A percentile compares a stretch with the other conserved stretches of the same genome.
phyloP scores from a whole-genome alignment of 2,888 invertebrate species.

The Drosophila conformis region DNA sequence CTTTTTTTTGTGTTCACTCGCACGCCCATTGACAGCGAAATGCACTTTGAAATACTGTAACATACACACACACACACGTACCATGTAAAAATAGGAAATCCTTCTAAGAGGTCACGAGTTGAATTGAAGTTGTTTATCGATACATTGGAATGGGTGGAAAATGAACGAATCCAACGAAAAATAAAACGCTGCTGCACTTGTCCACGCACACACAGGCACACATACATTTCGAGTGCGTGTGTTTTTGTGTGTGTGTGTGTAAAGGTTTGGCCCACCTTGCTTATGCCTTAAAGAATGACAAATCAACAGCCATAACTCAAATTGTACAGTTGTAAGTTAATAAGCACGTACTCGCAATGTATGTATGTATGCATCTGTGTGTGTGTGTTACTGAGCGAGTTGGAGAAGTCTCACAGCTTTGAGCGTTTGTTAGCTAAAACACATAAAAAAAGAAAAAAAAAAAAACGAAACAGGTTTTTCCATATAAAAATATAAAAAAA shows the following conservation, averaged over 20 bases:
- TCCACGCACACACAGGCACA: slow-evolving; percentile 1
- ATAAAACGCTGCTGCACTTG: slow-evolving; percentile 48
- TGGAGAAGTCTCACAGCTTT: slow-evolving; percentile 53
- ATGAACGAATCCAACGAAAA: slow-evolving; percentile 5
- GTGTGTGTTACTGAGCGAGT: slow-evolving; percentile 13
- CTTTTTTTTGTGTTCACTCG: slow-evolving; percentile 24
- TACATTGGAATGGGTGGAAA: slow-evolving; percentile 39
- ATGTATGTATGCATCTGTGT: background rate
- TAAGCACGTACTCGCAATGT: slow-evolving; percentile 46
- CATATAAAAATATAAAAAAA: slow-evolving; percentile 23
- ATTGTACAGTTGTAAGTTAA: slow-evolving; percentile 60
- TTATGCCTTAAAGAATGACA: slow-evolving; percentile 39
- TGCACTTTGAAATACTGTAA: slow-evolving; percentile 75
- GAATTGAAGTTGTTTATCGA: slow-evolving; percentile 62
- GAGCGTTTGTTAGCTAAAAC: slow-evolving; percentile 33
- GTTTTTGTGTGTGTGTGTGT: slow-evolving; percentile 6
- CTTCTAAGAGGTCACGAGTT: slow-evolving; percentile 76
- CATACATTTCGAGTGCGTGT: background rate
- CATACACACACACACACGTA: slow-evolving; percentile 49
- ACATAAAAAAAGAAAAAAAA: slow-evolving; percentile 15
- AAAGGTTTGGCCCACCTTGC: slow-evolving; percentile 45
- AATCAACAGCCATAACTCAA: slow-evolving; percentile 53
- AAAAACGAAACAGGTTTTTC: slow-evolving; percentile 52
- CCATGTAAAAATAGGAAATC: slow-evolving; percentile 74
- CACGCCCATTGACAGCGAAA: slow-evolving; percentile 47